phyloP scores from a whole-genome alignment of 1,140 invertebrate species.

The Nasonia vitripennis region DNA sequence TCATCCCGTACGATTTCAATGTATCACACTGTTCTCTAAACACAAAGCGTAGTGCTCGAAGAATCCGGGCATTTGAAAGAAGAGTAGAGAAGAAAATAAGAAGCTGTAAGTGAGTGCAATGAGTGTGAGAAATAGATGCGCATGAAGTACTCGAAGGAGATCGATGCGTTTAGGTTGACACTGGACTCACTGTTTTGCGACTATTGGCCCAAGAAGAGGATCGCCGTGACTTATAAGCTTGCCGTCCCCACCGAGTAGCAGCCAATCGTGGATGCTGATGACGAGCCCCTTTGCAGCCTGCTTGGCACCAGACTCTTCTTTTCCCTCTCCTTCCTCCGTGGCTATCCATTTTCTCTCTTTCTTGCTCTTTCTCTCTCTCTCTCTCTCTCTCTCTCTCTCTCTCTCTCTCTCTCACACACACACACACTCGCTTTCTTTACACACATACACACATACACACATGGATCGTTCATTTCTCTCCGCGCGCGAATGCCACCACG shows the following conservation, averaged over 20 bases:
- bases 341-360: slow-evolving; percentile 11
- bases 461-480: neutral
- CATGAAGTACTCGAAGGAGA: neutral
- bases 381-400: slow-evolving; percentile 6
- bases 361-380: neutral
- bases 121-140: neutral
- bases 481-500: neutral
- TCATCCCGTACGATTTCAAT: slow-evolving; percentile 32
- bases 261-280: slow-evolving; percentile 64
- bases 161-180: slow-evolving; percentile 41
- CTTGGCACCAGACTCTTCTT: slow-evolving; percentile 67
- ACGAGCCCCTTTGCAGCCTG: slow-evolving; percentile 71
- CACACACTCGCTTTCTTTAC: neutral
- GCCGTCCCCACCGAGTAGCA: slow-evolving; percentile 67
- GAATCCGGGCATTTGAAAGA: slow-evolving; percentile 16
- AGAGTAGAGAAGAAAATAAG: neutral
- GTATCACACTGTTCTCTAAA: neutral
- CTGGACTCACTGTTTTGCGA: slow-evolving; percentile 69
- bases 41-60: neutral
- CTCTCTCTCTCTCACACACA: neutral
- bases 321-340: slow-evolving; percentile 45
- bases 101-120: neutral
- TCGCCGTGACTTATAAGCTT: slow-evolving; percentile 73
- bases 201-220: slow-evolving; percentile 69
- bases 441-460: neutral